phyloP scores from a whole-genome alignment of 2,888 invertebrate genomes.

The Ametastegia equiseti region DNA sequence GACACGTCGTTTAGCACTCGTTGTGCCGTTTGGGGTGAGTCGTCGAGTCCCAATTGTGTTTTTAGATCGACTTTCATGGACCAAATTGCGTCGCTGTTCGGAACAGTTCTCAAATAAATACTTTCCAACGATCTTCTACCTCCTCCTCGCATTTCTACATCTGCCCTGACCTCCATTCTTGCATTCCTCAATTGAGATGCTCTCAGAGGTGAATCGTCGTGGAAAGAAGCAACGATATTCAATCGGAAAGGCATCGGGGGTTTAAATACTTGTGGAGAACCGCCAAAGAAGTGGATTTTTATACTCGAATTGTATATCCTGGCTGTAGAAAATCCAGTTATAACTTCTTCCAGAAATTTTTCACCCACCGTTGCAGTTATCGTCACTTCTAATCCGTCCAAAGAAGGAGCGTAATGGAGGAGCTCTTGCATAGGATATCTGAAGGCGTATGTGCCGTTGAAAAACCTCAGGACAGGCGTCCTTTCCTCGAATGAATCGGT shows the following conservation, averaged over 20 bases:
- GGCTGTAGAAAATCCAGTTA: conserved; percentile 92
- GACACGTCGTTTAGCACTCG: conserved; percentile 83
- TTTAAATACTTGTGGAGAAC: conserved; percentile 95
- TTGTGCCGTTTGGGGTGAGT: conserved; percentile 78
- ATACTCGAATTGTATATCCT: conserved; percentile 93
- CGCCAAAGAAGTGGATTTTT: conserved; percentile 90
- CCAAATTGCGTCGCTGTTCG: conserved; percentile 88
- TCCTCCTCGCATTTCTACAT: conserved; percentile 80
- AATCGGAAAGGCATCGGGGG: conserved; percentile 93
- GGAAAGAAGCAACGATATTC: conserved; percentile 91
- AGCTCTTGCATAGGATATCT: conserved; percentile 91
- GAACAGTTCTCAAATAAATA: conserved; percentile 81
- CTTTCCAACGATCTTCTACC: conserved; percentile 82
- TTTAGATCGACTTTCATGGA: conserved; percentile 88
- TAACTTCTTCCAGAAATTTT: conserved; percentile 89
- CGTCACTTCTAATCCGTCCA: conserved; percentile 89
- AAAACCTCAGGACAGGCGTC: conserved; percentile 87
- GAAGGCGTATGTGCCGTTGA: conserved; percentile 93
- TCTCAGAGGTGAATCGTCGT: conserved; percentile 91
- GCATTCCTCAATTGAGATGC: conserved; percentile 81
- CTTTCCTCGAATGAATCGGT: conserved; percentile 80
- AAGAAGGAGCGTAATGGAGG: conserved; percentile 80
- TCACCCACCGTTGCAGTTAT: conserved; percentile 93
- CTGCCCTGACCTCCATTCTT: conserved; percentile 83
- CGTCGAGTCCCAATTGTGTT: conserved; percentile 81